These are phyloP conservation scores for Schizopygopsis malacanthus DNA, from an alignment of 2,797 vertebrate genomes.

Conservation along the genomic window DNA sequence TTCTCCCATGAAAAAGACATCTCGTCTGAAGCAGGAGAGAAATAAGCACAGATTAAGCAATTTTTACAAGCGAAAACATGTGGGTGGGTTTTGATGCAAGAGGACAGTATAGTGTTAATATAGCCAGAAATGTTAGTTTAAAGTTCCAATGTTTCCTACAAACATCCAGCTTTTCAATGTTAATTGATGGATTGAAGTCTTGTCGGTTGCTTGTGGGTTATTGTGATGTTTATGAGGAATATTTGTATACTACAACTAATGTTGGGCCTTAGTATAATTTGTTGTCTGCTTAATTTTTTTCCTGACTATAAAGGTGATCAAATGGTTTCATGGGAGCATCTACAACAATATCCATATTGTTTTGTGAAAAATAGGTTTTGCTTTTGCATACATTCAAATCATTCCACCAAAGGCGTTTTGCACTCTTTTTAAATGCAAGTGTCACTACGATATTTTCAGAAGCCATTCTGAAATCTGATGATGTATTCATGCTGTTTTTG, in stretches of 20 bases:
- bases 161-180: background rate
- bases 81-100: background rate
- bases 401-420: slow-evolving; percentile 40
- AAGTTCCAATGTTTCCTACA: background rate
- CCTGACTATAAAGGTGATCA: slow-evolving; percentile 5
- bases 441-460: slow-evolving; percentile 17
- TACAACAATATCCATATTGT: background rate
- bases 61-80: background rate
- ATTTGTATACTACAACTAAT: slow-evolving; percentile 37
- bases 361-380: background rate
- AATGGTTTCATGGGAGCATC: slow-evolving; percentile 37
- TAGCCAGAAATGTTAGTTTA: background rate
- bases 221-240: slow-evolving; percentile 4
- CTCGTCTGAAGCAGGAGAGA: background rate
- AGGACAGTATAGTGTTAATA: background rate
- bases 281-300: background rate
- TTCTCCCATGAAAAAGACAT: background rate
- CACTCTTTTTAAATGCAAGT: background rate
- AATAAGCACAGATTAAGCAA: background rate
- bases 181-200: background rate
- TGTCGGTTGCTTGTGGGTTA: background rate
- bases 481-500: slow-evolving; percentile 34
- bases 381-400: slow-evolving; percentile 27
- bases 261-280: slow-evolving; percentile 24
- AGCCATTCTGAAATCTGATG: slow-evolving; percentile 24